Evolutionary conservation across 2,113 vertebrate genomes (phyloP).

Genomic region (Dasyornis broadbenti): DNA sequence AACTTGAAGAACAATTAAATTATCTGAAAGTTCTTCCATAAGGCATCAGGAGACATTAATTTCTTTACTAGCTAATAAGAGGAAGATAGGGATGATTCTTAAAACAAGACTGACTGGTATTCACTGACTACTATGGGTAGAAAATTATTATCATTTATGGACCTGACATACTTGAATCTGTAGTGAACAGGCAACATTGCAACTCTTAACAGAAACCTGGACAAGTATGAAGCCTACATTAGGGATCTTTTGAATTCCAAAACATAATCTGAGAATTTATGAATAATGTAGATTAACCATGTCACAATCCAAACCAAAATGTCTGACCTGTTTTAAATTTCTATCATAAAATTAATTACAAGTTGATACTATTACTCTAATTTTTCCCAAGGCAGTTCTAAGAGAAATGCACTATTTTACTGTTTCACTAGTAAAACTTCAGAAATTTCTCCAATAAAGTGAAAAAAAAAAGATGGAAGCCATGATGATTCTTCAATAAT

Average conservation of each 20-base stretch:
- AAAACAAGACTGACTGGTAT: background rate
- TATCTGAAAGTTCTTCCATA: background rate
- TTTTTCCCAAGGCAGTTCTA: background rate
- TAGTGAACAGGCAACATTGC: background rate
- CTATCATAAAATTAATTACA: background rate
- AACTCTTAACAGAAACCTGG: background rate
- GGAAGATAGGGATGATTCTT: background rate
- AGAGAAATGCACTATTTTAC: background rate
- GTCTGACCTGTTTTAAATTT: background rate
- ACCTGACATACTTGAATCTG: background rate
- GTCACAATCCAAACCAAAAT: background rate
- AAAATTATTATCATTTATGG: background rate
- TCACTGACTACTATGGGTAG: background rate
- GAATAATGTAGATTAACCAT: background rate
- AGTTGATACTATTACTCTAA: background rate
- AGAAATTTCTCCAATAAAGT: background rate
- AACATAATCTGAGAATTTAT: background rate
- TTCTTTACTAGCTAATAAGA: background rate
- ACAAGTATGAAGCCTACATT: background rate
- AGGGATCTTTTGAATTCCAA: background rate
- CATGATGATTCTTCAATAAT: background rate
- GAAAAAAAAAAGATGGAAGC: background rate
- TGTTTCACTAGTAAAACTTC: background rate
- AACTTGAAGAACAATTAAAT: background rate
- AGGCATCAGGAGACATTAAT: background rate